Base-by-base conservation (phyloP, 2,113 vertebrate genomes). In the Cyphomyrus discorhynchus region DNA sequence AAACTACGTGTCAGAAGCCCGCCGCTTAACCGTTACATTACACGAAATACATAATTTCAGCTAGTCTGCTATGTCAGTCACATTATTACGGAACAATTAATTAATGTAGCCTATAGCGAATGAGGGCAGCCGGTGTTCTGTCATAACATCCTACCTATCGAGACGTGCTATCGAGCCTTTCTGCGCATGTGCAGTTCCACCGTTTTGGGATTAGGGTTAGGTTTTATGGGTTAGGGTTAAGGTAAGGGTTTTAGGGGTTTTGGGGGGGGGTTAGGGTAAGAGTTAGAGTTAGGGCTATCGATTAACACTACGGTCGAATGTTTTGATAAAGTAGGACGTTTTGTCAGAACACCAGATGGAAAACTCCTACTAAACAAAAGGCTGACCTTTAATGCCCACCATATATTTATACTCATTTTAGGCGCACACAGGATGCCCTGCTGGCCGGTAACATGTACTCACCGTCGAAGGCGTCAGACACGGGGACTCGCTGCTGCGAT, bases 381-480 rank as follows among this genome's bases (percentile, higher is more conserved):
- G 62, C 62, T 27, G 10, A 15, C 62, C 62, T 70, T 45, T 10
- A 45, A 2, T 15, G 3, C 17, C 17, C 13, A 39, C 15, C 39
- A 82, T 82, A 19, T 42, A 45, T 45, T 2, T 27, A 56, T 56
- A 56, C 53, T 56, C 19, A 19, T 5, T 3, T 39, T 74, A 35
- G 21, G 9, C 2, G 13, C 31, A 77, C 3, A 35, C 5, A 70
- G 3, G 15, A 42, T 80, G 74, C 13, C 74, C 35, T 13, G 83
- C 45, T 52, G 11, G 46, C 47, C 11, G 11, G 47, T n/a, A 49
- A 27, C 80, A 85, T 31, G 47, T 24, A 93, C 96, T 95, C 94
- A 96, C 96, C 94, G 85, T 96, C 94, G 89, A 88, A 89, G 82
- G 88, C 93, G 45, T 89, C 88, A 66, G 87, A 92, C 17, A 92